phyloP scores from a whole-genome alignment of 2,113 vertebrate genomes.

The Calyptomena viridis region DNA sequence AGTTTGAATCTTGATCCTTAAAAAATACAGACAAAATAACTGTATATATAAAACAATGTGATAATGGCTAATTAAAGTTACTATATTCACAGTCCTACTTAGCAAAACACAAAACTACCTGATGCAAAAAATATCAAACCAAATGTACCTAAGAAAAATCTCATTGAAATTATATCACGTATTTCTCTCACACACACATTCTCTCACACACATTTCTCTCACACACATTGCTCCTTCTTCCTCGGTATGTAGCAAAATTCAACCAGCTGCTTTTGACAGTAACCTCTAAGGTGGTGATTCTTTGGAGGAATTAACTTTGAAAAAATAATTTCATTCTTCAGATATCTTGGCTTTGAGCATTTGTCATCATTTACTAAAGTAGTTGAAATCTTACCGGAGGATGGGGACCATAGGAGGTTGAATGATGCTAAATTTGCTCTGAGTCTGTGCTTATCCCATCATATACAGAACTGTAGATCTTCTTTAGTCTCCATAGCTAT shows the following conservation, averaged over 20 bases:
- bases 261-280: conserved; percentile 57
- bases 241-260: conserved; percentile 44
- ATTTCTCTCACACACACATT: conserved; percentile 24
- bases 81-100: neutral
- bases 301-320: conserved; percentile 66
- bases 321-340: conserved; percentile 65
- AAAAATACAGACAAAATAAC: neutral
- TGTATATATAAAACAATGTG: neutral
- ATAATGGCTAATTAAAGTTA: neutral
- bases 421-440: conserved; percentile 48
- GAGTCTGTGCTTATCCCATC: conserved; percentile 16
- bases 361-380: conserved; percentile 72
- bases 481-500: conserved; percentile 20
- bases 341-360: conserved; percentile 53
- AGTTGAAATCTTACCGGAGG: conserved; percentile 57
- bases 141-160: neutral
- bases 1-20: neutral
- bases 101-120: neutral
- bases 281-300: conserved; percentile 50
- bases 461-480: conserved; percentile 10
- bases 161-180: neutral
- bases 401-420: neutral
- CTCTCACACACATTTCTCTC: conserved; percentile 4
- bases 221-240: neutral
- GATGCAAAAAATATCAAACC: conserved; percentile 3